phyloP scores from a whole-genome alignment of 2,797 vertebrate genomes.

The Odontamblyopus lacepedii region DNA sequence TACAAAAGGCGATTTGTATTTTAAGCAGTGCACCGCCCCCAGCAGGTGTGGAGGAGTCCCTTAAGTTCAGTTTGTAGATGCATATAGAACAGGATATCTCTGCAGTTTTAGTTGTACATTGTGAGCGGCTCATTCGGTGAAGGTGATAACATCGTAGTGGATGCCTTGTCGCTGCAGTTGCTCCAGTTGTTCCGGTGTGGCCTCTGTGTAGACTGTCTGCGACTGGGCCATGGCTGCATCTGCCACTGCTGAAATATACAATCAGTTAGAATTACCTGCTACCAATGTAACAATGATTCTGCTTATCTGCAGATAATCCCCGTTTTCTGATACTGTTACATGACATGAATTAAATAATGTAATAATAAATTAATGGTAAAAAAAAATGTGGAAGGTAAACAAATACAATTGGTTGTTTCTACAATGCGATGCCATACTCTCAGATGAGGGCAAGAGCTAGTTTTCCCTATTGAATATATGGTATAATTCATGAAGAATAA shows the following conservation, averaged over 20 bases:
- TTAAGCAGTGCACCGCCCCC: constrained; percentile 23
- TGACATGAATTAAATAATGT: too few relatives aligned
- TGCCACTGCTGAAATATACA: constrained; percentile 80
- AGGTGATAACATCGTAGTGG: constrained; percentile 93
- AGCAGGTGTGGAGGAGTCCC: constrained; percentile 23
- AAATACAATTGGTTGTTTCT: too few relatives aligned
- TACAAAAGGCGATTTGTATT: constrained; percentile 55
- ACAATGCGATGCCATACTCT: too few relatives aligned
- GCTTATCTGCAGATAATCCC: not conserved
- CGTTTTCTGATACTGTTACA: too few relatives aligned
- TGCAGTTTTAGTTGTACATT: constrained; percentile 18
- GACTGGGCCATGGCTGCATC: constrained; percentile 90
- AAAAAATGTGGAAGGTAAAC: too few relatives aligned
- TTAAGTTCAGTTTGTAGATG: constrained; percentile 46
- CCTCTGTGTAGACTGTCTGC: constrained; percentile 86
- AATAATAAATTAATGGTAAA: too few relatives aligned
- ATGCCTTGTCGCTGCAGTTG: constrained; percentile 91
- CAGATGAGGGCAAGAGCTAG: too few relatives aligned
- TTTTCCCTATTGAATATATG: too few relatives aligned
- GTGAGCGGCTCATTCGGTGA: constrained; percentile 74
- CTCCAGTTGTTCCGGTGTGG: constrained; percentile 86
- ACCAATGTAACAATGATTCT: not conserved
- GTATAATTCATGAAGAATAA: too few relatives aligned
- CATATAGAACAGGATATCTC: constrained; percentile 50
- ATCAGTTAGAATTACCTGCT: not conserved